phyloP scores from a whole-genome alignment of 2,113 vertebrate genomes.

The Bubo scandiacus region DNA sequence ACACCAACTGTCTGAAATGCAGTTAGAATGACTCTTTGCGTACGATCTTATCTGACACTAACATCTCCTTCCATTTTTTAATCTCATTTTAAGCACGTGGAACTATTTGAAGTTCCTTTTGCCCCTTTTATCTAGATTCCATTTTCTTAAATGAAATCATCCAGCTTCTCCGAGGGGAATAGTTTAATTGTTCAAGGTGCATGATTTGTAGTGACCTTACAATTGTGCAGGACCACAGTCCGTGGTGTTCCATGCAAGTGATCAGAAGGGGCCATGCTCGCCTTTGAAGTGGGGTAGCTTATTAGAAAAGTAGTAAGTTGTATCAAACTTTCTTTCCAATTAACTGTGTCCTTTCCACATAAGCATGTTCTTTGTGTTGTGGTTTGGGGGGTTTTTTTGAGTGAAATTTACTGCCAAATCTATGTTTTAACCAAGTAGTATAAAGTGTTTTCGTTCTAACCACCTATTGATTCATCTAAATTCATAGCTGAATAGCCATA shows the following conservation, averaged over 20 bases:
- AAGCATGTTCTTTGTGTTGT: background rate
- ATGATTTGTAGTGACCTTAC: slow-evolving; percentile 67
- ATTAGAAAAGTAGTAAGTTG: slow-evolving; percentile 33
- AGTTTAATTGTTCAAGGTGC: slow-evolving; percentile 61
- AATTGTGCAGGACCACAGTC: slow-evolving; percentile 62
- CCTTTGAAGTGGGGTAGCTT: slow-evolving; percentile 50
- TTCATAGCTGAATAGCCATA: slow-evolving; percentile 40
- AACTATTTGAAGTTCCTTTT: slow-evolving; percentile 24
- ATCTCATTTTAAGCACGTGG: slow-evolving; percentile 51
- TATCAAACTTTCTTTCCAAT: slow-evolving; percentile 33
- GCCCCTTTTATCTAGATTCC: slow-evolving; percentile 34
- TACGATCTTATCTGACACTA: slow-evolving; percentile 52
- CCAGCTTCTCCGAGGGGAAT: slow-evolving; percentile 43
- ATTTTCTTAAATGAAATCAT: slow-evolving; percentile 68
- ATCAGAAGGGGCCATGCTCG: slow-evolving; percentile 30
- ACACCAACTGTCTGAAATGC: background rate
- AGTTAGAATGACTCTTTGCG: slow-evolving; percentile 4
- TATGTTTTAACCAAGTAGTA: background rate
- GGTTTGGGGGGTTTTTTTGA: background rate
- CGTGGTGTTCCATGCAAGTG: slow-evolving; percentile 59
- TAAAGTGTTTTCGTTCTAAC: slow-evolving; percentile 41
- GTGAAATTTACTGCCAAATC: slow-evolving; percentile 19
- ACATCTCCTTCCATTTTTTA: slow-evolving; percentile 48
- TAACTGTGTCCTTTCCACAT: slow-evolving; percentile 36
- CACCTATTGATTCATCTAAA: slow-evolving; percentile 44